phyloP scores from a whole-genome alignment of 2,797 vertebrate genomes.

The Micrastur ruficollis region DNA sequence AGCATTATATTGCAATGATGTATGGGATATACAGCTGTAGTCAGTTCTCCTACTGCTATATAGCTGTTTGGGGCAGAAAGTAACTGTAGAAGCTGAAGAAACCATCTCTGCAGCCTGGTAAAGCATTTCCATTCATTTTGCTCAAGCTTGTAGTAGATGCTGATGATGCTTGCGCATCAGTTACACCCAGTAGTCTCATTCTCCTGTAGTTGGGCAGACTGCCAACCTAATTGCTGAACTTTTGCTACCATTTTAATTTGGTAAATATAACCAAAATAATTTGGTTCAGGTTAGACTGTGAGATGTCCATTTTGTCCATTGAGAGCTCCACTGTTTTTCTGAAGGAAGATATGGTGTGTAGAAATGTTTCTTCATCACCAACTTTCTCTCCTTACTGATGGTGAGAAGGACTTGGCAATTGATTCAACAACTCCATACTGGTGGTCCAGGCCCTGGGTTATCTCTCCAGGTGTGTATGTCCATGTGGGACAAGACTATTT shows the following conservation, averaged over 20 bases:
- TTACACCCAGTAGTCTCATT: neutral
- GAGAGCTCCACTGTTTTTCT: neutral
- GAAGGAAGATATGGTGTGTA: neutral
- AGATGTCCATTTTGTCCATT: neutral
- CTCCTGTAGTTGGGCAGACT: neutral
- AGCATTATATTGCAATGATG: neutral
- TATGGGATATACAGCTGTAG: neutral
- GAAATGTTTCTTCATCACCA: neutral
- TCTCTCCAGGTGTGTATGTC: neutral
- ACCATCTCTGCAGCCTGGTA: neutral
- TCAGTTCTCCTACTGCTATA: neutral
- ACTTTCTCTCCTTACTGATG: neutral
- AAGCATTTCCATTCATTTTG: neutral
- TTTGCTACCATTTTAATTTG: neutral
- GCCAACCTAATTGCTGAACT: neutral
- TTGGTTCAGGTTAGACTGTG: neutral
- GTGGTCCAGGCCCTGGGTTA: neutral
- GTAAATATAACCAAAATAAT: neutral
- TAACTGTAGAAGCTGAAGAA: neutral
- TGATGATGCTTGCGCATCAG: neutral
- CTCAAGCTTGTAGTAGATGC: neutral
- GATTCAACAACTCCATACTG: neutral
- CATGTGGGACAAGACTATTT: neutral
- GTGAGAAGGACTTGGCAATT: neutral
- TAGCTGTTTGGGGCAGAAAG: neutral